Conservation (phyloP, 2,113 vertebrate genomes). For the Polyodon spathula region DNA sequence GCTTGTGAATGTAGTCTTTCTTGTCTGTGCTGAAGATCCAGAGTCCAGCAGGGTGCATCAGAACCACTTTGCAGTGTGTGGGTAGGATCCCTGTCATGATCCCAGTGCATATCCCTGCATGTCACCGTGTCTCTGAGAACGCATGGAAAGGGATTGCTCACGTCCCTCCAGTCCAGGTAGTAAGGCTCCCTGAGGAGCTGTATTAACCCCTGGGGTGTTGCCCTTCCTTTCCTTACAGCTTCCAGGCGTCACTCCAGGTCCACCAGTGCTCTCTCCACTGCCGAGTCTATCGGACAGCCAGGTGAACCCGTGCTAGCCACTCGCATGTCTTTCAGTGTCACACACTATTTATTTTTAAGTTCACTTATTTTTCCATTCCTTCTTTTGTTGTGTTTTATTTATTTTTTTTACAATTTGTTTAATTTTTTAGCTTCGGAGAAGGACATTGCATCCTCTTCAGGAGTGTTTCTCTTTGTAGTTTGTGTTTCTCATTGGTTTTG, state of each 20-base stretch:
- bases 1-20: slow-evolving; percentile 14
- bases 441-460: no score
- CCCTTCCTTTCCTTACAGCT: slow-evolving; percentile 86
- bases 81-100: not conserved
- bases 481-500: no score
- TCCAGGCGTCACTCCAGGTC: slow-evolving; percentile 98
- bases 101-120: not conserved
- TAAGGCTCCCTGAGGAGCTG: slow-evolving; percentile 1
- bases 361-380: not conserved
- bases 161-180: not conserved
- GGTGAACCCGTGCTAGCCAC: slow-evolving; percentile 80
- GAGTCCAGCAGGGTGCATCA: slow-evolving; percentile 5
- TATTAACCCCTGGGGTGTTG: slow-evolving; percentile 74
- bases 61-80: not conserved
- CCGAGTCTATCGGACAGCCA: slow-evolving; percentile 95
- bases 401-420: no score
- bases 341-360: not conserved
- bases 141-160: not conserved
- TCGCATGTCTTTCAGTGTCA: slow-evolving; percentile 60
- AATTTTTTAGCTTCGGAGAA: no score
- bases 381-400: no score
- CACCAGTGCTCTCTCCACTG: slow-evolving; percentile 96
- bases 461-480: no score
- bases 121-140: not conserved
- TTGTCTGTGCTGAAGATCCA: slow-evolving; percentile 7